Evolutionary conservation across 2,888 invertebrate species (phyloP), one percentile per base, ranked within the genome.

Genomic region (Tetragonisca angustula): DNA sequence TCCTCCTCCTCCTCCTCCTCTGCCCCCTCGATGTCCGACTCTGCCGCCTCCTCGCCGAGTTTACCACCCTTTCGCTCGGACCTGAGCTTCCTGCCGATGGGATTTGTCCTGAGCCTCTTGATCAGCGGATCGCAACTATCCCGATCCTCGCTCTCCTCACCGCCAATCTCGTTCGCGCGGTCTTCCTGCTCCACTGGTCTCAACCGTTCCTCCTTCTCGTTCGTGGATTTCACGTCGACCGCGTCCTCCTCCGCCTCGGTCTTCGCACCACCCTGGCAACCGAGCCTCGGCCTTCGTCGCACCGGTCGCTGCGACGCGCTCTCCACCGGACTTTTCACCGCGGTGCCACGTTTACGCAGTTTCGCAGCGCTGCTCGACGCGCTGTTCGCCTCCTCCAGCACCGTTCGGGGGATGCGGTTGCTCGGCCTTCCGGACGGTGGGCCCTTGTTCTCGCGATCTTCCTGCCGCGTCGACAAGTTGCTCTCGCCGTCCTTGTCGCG

Each of bases 361-460:
- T 94, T 94, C 17, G 93, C 81, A 17, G 91, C 89, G 70, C 92
- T 91, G 11, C 91, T 89, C 32, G 93, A 77, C 49, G 91, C 89
- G 73, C 90, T 91, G 81, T 93, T 94, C 13, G 94, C 91, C 75
- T 94, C 94, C 56, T 93, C 94, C 59, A 94, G 87, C 27, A 94
- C 93, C 19, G 93, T 92, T 27, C 93, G 89, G 4, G 91, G 87
- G 19, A 92, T 91, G n/a, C 93, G 91, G 79, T 92, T 93, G 52
- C 91, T 89, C 9, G 92, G 91, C 79, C 92, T 91, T 24, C 94
- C 93, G 0, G 91, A 80, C 43, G 92, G 86, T 27, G 94, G 94
- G 5, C 94, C 94, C 82, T 94, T 94, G 90, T 94, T 94, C 81
- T 94, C 94, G 0, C 94, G 91, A 65, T 94, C 94, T 76, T 94